Base-by-base conservation (phyloP, 2,888 invertebrate genomes). In the Pogonocherus hispidulus region DNA sequence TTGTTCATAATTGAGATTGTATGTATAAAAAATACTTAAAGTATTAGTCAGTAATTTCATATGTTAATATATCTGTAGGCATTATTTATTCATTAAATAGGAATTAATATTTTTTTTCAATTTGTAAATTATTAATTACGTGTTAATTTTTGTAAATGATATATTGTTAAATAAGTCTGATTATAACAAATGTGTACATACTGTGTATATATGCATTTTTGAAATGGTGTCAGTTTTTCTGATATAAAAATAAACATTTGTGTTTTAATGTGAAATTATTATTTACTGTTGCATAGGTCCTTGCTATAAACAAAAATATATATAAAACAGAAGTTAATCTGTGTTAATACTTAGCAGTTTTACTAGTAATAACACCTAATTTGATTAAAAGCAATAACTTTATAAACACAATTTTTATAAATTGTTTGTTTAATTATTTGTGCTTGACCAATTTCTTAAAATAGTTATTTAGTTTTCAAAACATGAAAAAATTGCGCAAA, bases 1-100 rank as follows among this genome's bases (percentile, higher is more conserved):
- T n/a, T n/a, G n/a, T n/a, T n/a, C n/a, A n/a, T n/a, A n/a, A n/a
- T n/a, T n/a, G n/a, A n/a, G n/a, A n/a, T n/a, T n/a, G n/a, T n/a
- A n/a, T n/a, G 41, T 18, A 44, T 41, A 20, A 41, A 41, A 22
- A 8, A 16, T 57, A 57, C 22, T 44, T 8, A 23, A 44, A 57
- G n/a, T n/a, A 57, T 57, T 57, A 44, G 46, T 57, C 27, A 57
- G 11, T 56, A 44, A 22, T 41, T 56, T 57, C 46, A 46, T 46
- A 44, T 44, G 44, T 46, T 57, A 20, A 8, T 56, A 14, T 35
- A 37, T n/a, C n/a, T n/a, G n/a, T 22, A 9, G 16, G 16, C 11
- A 14, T 23, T 35, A 59, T 9, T 52, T 18, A 27, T 51, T 51
- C 8, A 18, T 52, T 18, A 52, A 32, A n/a, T 41, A 14, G 41